phyloP scores from a whole-genome alignment of 2,888 invertebrate species.

The Penaeus monodon region DNA sequence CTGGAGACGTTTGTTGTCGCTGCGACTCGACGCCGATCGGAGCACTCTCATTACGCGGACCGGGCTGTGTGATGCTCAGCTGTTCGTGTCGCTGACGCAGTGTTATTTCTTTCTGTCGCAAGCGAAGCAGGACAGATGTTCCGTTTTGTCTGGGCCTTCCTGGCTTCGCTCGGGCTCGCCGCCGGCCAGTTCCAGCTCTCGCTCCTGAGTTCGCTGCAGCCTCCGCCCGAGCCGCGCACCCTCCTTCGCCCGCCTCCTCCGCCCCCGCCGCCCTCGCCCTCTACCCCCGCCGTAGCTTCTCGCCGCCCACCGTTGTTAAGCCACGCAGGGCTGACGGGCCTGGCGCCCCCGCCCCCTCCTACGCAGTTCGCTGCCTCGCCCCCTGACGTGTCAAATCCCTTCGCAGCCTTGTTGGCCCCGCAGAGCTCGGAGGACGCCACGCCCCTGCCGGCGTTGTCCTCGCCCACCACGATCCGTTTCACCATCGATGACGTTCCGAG shows the following conservation, averaged over 20 bases:
- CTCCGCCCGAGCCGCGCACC: background rate
- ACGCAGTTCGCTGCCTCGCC: background rate
- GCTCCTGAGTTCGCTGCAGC: background rate
- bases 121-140: too few species aligned
- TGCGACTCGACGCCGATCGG: too few species aligned
- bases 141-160: too few species aligned
- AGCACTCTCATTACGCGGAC: too few species aligned
- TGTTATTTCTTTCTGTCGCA: too few species aligned
- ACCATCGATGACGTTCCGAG: constrained; percentile 44
- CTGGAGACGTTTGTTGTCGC: too few species aligned
- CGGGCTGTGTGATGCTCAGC: too few species aligned
- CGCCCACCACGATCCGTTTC: constrained; percentile 48
- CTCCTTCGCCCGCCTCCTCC: background rate
- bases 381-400: background rate
- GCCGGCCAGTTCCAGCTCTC: background rate
- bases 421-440: constrained; percentile 25
- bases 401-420: background rate
- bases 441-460: background rate
- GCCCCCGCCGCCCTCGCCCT: constrained; percentile 8
- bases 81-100: too few species aligned
- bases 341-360: constrained; percentile 23
- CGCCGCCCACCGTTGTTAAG: background rate
- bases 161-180: background rate
- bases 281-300: background rate
- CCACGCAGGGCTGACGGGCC: background rate